These are phyloP conservation scores for Campoplex nolae DNA, from an alignment of 2,888 invertebrate species.

Conservation along the genomic window DNA sequence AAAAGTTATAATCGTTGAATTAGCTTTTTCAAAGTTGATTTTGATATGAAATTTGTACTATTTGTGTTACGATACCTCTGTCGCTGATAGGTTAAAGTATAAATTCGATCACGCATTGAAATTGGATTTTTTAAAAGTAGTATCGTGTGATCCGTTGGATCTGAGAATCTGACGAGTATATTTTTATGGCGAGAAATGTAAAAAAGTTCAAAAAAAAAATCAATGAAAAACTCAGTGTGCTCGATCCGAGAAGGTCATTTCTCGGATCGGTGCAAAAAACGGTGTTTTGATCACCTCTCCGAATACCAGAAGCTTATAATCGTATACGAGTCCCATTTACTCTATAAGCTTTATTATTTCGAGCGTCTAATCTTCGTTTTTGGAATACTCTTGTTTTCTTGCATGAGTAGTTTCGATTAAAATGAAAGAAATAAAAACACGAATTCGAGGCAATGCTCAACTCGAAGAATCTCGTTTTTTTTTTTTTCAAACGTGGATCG, in stretches of 20 bases:
- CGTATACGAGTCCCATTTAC: slow-evolving; percentile 64
- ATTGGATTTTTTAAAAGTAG: background rate
- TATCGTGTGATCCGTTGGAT: background rate
- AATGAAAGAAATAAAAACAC: slow-evolving; percentile 5
- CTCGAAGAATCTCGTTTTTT: slow-evolving; percentile 29
- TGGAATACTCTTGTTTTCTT: slow-evolving; percentile 32
- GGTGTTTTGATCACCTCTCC: slow-evolving; percentile 19
- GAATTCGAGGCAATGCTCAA: slow-evolving; percentile 25
- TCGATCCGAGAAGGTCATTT: slow-evolving; percentile 39
- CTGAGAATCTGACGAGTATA: slow-evolving; percentile 7
- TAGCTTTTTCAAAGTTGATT: background rate
- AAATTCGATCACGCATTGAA: background rate
- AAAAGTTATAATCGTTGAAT: background rate
- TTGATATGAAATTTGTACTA: background rate
- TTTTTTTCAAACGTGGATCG: slow-evolving; percentile 39
- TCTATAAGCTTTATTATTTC: slow-evolving; percentile 50
- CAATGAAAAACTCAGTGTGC: background rate
- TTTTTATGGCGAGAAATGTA: slow-evolving; percentile 23
- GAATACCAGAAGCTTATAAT: slow-evolving; percentile 64
- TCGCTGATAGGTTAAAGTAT: background rate
- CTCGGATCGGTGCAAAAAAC: slow-evolving; percentile 34
- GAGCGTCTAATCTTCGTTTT: slow-evolving; percentile 18
- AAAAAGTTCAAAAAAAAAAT: background rate
- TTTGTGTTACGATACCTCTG: background rate
- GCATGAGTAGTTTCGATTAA: background rate